Evolutionary conservation across 2,797 vertebrate species (phyloP), one percentile per base, ranked within the genome.

Genomic region (Gouania willdenowi): DNA sequence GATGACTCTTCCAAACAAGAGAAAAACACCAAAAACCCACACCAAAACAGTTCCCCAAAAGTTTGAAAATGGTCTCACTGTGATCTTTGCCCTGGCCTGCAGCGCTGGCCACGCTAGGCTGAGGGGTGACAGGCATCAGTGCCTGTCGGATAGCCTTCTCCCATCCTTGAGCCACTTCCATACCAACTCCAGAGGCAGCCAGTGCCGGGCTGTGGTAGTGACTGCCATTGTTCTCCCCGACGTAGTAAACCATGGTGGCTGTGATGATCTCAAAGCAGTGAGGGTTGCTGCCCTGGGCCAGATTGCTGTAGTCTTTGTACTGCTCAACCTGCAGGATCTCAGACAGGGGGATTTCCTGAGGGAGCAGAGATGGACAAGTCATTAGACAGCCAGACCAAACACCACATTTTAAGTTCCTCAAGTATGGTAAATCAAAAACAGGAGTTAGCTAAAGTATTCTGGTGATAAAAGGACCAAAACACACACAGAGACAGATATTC

Each of bases 251-350:
- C 93, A 98, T 93, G 31, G 93, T 96, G 71, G 92, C 90, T 19
- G 95, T 98, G 87, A 98, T 96, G 82, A 98, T 93, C 89, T 98
- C 94, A 74, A 98, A 98, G 87, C 94, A 97, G 89, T 98, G 94
- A 7, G 92, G 92, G 80, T 93, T 97, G 84, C 94, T 93, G 68
- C 93, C 92, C 77, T 93, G 92, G 21, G 92, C 88, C 77, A 94
- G 79, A 24, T 87, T 91, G 51, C 86, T 87, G 78, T 92, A 91
- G 84, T 96, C 92, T 79, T 83, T 88, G 49, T 89, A 92, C 15
- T 79, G 88, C 61, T 93, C 93, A 57, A 98, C 88, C 82, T 95
- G 94, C 19, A 98, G 92, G 84, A 98, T 97, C 91, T 98, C 94
- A 26, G 95, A 98, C 71, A 98, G 89, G 40, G 95, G 95, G 77